phyloP scores from a whole-genome alignment of 2,113 vertebrate genomes.

The Scomber colias region DNA sequence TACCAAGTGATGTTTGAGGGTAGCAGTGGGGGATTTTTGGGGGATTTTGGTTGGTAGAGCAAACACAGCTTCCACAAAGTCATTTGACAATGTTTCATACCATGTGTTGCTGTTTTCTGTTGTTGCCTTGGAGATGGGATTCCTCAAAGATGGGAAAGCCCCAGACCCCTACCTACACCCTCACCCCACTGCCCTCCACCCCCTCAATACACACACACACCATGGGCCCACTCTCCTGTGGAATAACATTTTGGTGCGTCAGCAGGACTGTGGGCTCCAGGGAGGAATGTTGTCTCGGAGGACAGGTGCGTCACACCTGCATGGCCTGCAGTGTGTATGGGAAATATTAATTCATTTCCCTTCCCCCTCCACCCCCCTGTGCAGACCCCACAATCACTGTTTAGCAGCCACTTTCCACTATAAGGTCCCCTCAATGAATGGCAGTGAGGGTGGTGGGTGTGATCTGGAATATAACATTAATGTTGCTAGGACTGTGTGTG shows the following conservation, averaged over 20 bases:
- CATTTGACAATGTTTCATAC: background rate
- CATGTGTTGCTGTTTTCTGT: conserved; percentile 61
- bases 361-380: background rate
- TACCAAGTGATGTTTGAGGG: background rate
- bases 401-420: conserved; percentile 41
- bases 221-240: conserved; percentile 2
- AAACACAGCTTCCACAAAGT: background rate
- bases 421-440: conserved; percentile 13
- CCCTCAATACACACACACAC: conserved; percentile 32
- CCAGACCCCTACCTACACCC: conserved; percentile 9
- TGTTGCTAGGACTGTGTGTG: conserved; percentile 11
- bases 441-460: background rate
- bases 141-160: conserved; percentile 60
- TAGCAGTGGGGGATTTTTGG: background rate
- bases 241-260: conserved; percentile 68
- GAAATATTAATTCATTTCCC: conserved; percentile 53
- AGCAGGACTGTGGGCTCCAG: conserved; percentile 41
- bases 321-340: conserved; percentile 44
- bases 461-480: conserved; percentile 58
- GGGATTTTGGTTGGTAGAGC: background rate
- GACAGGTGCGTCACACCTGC: conserved; percentile 80
- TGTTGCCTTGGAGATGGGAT: conserved; percentile 61
- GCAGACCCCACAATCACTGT: conserved; percentile 25
- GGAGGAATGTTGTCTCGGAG: conserved; percentile 59
- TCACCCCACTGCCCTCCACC: background rate